phyloP scores from a whole-genome alignment of 2,888 invertebrate species.

The Cataglyphis livida region DNA sequence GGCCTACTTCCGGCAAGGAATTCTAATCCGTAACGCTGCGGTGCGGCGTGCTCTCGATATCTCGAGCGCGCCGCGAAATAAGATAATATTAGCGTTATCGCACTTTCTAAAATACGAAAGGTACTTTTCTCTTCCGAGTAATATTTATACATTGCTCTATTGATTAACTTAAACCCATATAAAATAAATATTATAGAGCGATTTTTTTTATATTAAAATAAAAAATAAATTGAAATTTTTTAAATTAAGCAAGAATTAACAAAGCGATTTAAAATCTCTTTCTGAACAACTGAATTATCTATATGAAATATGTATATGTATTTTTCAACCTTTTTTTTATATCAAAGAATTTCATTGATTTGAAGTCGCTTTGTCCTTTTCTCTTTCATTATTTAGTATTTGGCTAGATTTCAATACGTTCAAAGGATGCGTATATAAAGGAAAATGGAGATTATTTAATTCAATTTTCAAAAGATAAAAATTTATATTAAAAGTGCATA shows the following conservation, averaged over 20 bases:
- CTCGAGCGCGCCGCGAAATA: slow-evolving; percentile 28
- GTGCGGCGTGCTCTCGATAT: slow-evolving; percentile 51
- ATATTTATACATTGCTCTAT: background rate
- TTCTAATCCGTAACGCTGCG: slow-evolving; percentile 61
- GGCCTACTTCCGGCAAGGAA: slow-evolving; percentile 69
- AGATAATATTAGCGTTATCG: slow-evolving; percentile 31
- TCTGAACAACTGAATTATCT: background rate
- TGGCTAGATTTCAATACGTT: background rate
- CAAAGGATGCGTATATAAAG: background rate
- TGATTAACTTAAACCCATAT: background rate
- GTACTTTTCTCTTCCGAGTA: slow-evolving; percentile 5
- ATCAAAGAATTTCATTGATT: background rate
- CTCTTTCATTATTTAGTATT: slow-evolving; percentile 3
- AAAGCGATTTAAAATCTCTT: background rate
- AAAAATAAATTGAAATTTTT: background rate
- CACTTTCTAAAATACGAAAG: slow-evolving; percentile 36
- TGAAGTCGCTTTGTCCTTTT: background rate
- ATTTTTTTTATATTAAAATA: background rate
- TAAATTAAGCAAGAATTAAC: background rate
- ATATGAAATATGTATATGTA: background rate
- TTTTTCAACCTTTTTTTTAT: background rate
- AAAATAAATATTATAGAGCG: background rate
- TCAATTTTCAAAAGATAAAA: background rate
- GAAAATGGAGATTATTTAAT: background rate
- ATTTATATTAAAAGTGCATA: slow-evolving; percentile 10